Evolutionary conservation across 2,888 invertebrate genomes (phyloP).

Genomic region (Clanis bilineata): DNA sequence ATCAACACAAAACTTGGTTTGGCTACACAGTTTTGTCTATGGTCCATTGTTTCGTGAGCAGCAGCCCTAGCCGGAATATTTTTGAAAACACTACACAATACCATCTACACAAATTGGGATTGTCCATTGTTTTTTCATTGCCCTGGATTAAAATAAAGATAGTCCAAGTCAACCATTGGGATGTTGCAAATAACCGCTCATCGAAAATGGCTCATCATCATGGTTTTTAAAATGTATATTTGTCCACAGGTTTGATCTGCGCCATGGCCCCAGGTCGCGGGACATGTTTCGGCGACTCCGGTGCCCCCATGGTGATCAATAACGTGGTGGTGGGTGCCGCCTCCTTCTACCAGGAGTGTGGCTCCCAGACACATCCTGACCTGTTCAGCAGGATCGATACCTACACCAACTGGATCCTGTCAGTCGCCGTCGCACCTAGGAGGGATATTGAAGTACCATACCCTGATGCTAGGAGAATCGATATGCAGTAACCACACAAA

Average conservation of each 20-base stretch:
- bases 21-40: too few species aligned
- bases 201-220: too few species aligned
- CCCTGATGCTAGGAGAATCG: constrained; percentile 23
- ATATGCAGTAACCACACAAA: background rate
- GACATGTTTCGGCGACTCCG: constrained; percentile 56
- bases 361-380: constrained; percentile 39
- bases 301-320: constrained; percentile 53
- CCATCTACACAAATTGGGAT: too few species aligned
- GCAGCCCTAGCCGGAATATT: too few species aligned
- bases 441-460: constrained; percentile 8
- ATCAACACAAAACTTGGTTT: too few species aligned
- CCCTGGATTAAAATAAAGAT: too few species aligned
- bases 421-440: constrained; percentile 35
- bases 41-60: too few species aligned
- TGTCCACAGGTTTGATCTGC: constrained; percentile 50
- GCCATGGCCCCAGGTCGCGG: constrained; percentile 40
- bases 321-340: constrained; percentile 43
- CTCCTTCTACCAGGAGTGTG: constrained; percentile 45
- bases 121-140: too few species aligned
- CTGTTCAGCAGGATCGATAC: constrained; percentile 53
- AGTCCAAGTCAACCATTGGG: too few species aligned
- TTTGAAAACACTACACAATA: too few species aligned
- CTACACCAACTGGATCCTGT: constrained; percentile 55
- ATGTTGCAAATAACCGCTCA: too few species aligned
- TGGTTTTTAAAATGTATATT: background rate